Evolutionary conservation across 2,888 invertebrate species (phyloP).

Genomic region (Marronus borbonicus): DNA sequence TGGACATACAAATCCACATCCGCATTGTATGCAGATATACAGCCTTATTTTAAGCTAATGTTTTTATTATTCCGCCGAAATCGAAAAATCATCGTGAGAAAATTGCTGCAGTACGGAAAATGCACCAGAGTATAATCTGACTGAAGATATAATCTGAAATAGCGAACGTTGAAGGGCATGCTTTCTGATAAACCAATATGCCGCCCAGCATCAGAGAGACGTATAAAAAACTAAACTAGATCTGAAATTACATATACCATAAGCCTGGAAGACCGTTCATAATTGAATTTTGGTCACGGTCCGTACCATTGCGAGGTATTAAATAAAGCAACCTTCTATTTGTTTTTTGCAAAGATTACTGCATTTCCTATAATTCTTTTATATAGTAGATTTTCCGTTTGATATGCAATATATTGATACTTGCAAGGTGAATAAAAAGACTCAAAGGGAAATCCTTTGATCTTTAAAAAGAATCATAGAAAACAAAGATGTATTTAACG

Average conservation of each 20-base stretch:
- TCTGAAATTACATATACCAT: slow-evolving; percentile 2
- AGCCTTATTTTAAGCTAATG: background rate
- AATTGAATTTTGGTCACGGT: slow-evolving; percentile 2
- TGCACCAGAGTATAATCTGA: slow-evolving; percentile 26
- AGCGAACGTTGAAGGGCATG: slow-evolving; percentile 19
- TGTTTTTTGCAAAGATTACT: too few relatives aligned
- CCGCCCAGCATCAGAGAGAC: background rate
- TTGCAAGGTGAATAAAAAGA: too few relatives aligned
- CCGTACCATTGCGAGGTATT: background rate
- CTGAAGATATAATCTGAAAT: slow-evolving; percentile 28
- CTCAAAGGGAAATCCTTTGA: too few relatives aligned
- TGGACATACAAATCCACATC: too few relatives aligned
- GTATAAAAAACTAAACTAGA: slow-evolving; percentile 5
- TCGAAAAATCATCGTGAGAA: slow-evolving; percentile 18
- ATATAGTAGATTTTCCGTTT: too few relatives aligned
- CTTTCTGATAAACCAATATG: slow-evolving; percentile 26
- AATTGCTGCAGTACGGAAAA: slow-evolving; percentile 28
- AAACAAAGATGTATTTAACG: too few relatives aligned
- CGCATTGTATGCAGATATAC: too few relatives aligned
- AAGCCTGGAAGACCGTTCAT: background rate
- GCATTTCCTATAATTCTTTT: too few relatives aligned
- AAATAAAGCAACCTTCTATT: background rate
- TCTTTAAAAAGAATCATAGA: too few relatives aligned
- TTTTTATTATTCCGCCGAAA: slow-evolving; percentile 22
- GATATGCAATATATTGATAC: too few relatives aligned